A percentile compares a stretch with the other conserved stretches of the same genome.
Evolutionary conservation across 2,888 invertebrate genomes (phyloP).

Genomic region (Pseudococcus longispinus): DNA sequence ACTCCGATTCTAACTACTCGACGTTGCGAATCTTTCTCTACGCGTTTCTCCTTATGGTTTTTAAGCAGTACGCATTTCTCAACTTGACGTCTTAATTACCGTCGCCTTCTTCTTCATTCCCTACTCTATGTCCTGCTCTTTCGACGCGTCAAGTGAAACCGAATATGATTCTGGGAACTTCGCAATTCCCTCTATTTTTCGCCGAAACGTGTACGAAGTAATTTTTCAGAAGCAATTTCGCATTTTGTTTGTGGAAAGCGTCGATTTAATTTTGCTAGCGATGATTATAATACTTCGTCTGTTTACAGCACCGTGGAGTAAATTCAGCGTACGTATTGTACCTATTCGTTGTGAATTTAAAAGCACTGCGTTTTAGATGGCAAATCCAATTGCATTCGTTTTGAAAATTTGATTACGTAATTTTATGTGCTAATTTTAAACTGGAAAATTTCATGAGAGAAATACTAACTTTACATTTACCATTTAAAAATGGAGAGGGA

Average conservation of each 20-base stretch:
- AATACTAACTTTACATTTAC: too few species aligned
- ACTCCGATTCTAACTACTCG: not conserved
- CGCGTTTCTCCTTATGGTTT: not conserved
- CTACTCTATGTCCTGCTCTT: not conserved
- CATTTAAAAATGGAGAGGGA: too few species aligned
- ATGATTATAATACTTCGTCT: too few species aligned
- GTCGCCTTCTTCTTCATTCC: not conserved
- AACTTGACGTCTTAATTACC: conserved; percentile 24
- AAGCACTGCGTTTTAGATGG: too few species aligned
- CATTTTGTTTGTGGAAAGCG: not conserved
- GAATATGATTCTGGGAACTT: not conserved
- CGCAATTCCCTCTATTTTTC: not conserved
- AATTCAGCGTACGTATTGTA: too few species aligned
- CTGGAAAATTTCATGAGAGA: too few species aligned
- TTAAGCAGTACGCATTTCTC: not conserved
- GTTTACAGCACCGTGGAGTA: too few species aligned
- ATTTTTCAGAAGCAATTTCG: not conserved
- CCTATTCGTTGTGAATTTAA: too few species aligned
- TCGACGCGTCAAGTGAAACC: not conserved
- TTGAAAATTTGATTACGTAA: too few species aligned
- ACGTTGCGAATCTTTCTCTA: not conserved
- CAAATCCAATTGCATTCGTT: too few species aligned
- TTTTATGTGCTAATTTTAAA: too few species aligned
- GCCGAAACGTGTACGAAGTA: not conserved
- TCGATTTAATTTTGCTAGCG: not conserved